phyloP scores from a whole-genome alignment of 2,888 invertebrate species.

The Protonemura montana region DNA sequence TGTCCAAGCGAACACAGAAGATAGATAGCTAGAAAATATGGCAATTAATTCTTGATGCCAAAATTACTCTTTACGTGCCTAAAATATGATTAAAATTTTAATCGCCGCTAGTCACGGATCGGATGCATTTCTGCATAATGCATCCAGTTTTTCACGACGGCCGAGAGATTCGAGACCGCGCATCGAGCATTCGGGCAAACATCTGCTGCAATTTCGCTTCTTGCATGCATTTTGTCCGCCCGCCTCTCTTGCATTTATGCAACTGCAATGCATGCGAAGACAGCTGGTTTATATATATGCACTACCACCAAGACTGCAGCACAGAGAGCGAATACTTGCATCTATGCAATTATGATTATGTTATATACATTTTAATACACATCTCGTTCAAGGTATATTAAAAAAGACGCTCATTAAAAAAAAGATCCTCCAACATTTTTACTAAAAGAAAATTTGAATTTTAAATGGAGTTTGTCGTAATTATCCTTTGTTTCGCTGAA shows the following conservation, averaged over 20 bases:
- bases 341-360: background rate
- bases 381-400: background rate
- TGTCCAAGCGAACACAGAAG: no score
- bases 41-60: background rate
- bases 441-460: background rate
- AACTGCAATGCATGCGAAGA: background rate
- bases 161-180: background rate
- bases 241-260: background rate
- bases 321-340: background rate
- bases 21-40: no score
- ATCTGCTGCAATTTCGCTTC: background rate
- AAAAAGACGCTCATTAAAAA: background rate
- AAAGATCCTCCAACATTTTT: background rate
- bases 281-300: background rate
- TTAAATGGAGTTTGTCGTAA: background rate
- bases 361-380: background rate
- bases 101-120: background rate
- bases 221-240: background rate
- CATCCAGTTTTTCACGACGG: background rate
- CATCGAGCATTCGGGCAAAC: background rate
- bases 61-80: background rate
- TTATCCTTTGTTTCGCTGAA: constrained; percentile 7
- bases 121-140: background rate
- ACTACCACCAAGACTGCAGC: background rate
- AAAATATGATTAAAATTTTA: background rate